phyloP scores from a whole-genome alignment of 2,113 vertebrate genomes.

The Pterocles gutturalis region DNA sequence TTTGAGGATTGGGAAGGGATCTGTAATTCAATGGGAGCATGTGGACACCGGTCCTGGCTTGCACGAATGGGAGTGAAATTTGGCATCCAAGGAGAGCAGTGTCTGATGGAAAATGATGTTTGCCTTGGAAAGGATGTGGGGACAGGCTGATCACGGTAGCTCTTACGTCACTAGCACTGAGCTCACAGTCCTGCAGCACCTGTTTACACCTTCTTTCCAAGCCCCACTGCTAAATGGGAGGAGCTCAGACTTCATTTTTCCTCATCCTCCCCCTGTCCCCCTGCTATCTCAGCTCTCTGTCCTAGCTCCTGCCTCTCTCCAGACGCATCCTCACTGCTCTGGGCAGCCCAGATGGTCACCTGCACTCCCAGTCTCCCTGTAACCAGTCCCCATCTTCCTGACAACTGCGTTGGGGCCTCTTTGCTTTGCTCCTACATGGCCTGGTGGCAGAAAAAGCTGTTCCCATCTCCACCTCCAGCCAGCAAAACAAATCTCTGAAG shows the following conservation, averaged over 20 bases:
- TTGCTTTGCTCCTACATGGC: accelerated
- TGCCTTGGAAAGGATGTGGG: constrained; percentile 47
- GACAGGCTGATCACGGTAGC: not conserved
- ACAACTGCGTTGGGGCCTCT: not conserved
- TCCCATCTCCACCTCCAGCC: not conserved
- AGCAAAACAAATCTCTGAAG: not conserved
- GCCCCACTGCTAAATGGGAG: not conserved
- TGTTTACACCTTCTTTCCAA: not conserved
- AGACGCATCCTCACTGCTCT: not conserved
- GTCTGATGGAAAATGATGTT: constrained; percentile 40
- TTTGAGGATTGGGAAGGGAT: not conserved
- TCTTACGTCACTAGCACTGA: not conserved
- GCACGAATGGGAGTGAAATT: constrained; percentile 25
- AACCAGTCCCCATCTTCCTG: not conserved
- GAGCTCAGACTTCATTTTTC: not conserved
- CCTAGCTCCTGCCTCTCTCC: not conserved
- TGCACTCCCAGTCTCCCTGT: not conserved
- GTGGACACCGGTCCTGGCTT: constrained; percentile 34
- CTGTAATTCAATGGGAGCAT: not conserved
- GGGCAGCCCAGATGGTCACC: not conserved
- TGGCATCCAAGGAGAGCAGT: not conserved
- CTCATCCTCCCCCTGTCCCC: not conserved
- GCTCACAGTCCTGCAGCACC: constrained; percentile 12
- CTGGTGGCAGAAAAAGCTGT: not conserved
- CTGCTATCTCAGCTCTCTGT: not conserved